These are phyloP conservation scores for Oreohelix idahoensis DNA, from an alignment of 1,140 invertebrate genomes.

Conservation along the genomic window DNA sequence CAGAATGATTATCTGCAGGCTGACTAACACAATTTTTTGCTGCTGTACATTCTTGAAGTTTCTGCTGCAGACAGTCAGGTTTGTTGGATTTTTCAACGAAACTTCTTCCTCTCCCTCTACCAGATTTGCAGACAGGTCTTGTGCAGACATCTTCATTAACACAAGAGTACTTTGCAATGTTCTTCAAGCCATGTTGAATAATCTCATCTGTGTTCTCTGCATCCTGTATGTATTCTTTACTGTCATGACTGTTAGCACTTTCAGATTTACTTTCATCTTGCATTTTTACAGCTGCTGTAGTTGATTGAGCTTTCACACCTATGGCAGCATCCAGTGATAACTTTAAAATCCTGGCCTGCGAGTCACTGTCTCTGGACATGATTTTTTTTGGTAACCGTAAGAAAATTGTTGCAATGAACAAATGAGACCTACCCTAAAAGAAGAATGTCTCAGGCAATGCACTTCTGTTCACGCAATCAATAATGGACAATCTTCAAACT, in stretches of 20 bases:
- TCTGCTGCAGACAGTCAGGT: background rate
- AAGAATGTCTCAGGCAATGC: background rate
- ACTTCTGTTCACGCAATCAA: background rate
- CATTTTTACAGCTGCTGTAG: background rate
- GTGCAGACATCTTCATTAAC: background rate
- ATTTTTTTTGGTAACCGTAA: background rate
- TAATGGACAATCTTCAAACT: no score
- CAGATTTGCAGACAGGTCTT: background rate
- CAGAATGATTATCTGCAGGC: background rate
- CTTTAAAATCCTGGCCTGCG: background rate
- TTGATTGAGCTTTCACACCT: background rate
- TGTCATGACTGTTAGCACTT: background rate
- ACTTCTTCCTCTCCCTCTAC: background rate
- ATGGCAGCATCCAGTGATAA: background rate
- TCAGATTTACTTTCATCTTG: background rate
- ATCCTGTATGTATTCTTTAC: background rate
- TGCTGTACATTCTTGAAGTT: background rate
- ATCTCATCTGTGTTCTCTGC: background rate
- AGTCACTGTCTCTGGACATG: constrained; percentile 2
- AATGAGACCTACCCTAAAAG: background rate
- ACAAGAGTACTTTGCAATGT: background rate
- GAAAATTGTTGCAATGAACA: no score
- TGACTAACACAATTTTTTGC: background rate
- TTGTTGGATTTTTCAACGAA: background rate
- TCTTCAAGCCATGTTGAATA: background rate